Evolutionary conservation across 2,113 vertebrate species (phyloP), one percentile per base, ranked within the genome.

Genomic region (Nycticebus coucang): DNA sequence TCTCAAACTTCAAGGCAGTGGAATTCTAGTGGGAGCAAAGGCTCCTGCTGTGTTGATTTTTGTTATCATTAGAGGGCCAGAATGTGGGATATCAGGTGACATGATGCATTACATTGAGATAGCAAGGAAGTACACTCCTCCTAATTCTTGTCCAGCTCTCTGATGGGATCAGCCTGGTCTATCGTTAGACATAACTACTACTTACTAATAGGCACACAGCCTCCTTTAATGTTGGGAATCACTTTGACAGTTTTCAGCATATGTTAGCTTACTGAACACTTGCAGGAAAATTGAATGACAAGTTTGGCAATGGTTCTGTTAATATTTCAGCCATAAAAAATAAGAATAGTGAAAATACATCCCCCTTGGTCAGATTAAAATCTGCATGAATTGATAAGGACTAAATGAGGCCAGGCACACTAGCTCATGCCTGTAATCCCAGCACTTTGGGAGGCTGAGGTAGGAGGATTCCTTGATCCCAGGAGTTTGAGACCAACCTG

Each of bases 231-330:
- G 84, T 85, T 74, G 88, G 82, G 72, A 90, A 93, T 89, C 79
- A 55, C 14, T 89, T 62, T 75, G 87, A 94, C 95, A 96, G 89
- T 96, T 97, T 94, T 87, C 64, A 81, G 83, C 91, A 91, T 80
- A 94, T 87, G 66, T 94, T 97, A 69, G 69, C 93, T 93, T 85
- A 69, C 86, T 95, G 85, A 93, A 94, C 59, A 91, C 95, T 91
- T 89, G 41, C n/a, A 84, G 93, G 82, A 57, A 89, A 95, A 90
- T 41, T 95, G 92, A 97, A 33, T 93, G 97, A 93, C 97, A 96
- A 75, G 53, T 86, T 92, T 96, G 91, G 93, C 89, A 94, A 93
- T 68, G 83, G 75, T 77, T 93, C 75, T 94, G 77, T 77, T 89
- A 83, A 94, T 91, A 72, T 94, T 71, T 68, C n/a, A 89, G 83